Evolutionary conservation across 2,797 vertebrate species (phyloP).

Genomic region (Cyclopterus lumpus): DNA sequence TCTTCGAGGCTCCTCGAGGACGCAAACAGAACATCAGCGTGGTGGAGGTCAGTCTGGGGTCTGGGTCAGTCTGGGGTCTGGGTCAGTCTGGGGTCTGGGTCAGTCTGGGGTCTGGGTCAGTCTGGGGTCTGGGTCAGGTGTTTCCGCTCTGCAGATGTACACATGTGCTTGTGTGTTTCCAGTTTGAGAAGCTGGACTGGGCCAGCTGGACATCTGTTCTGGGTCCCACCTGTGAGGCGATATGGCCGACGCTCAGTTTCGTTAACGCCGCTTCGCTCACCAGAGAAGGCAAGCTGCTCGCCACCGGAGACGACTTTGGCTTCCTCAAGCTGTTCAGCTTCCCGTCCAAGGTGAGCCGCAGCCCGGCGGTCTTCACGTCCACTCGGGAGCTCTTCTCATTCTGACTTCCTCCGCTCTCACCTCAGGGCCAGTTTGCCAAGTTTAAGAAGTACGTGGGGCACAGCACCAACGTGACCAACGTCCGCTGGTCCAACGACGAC

Average conservation of each 20-base stretch:
- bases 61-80: no score
- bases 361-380: no score
- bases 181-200: conserved; percentile 97
- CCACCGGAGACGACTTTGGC: conserved; percentile 94
- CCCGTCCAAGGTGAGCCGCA: conserved; percentile 88
- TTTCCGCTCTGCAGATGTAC: background rate
- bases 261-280: conserved; percentile 92
- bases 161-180: conserved; percentile 26
- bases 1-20: conserved; percentile 97
- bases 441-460: conserved; percentile 97
- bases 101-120: no score
- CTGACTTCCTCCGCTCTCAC: background rate
- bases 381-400: background rate
- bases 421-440: conserved; percentile 91
- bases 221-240: conserved; percentile 92
- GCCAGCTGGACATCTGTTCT: conserved; percentile 94
- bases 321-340: conserved; percentile 96
- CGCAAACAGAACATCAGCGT: conserved; percentile 91
- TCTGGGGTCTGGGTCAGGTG: no score
- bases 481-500: conserved; percentile 94
- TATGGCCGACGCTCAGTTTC: conserved; percentile 92
- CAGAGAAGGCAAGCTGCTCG: conserved; percentile 89
- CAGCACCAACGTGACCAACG: conserved; percentile 94
- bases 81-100: no score
- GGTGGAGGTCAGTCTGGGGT: conserved; percentile 87